Evolutionary conservation across 2,888 invertebrate species (phyloP).

Genomic region (Eudemis profundana): DNA sequence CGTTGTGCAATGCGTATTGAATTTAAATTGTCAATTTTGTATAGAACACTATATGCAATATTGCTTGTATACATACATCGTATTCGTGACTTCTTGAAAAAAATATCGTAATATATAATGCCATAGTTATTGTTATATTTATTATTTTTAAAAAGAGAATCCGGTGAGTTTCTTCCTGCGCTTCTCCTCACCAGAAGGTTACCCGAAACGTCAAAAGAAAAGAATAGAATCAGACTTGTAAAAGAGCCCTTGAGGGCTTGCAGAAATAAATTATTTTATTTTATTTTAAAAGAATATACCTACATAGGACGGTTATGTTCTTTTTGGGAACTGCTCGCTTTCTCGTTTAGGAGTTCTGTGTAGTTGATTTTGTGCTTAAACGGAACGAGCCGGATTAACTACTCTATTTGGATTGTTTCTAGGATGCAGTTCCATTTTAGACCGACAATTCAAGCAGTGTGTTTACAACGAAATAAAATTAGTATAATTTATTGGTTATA

Average conservation of each 20-base stretch:
- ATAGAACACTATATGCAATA: background rate
- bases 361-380: background rate
- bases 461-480: background rate
- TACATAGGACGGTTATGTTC: background rate
- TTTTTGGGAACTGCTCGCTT: background rate
- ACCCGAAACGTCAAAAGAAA: no score
- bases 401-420: background rate
- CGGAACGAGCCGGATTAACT: background rate
- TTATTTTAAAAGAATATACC: background rate
- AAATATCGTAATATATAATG: no score
- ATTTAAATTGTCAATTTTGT: conserved; percentile 29
- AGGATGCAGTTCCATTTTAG: background rate
- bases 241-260: no score
- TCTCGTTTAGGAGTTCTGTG: background rate
- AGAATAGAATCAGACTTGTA: no score
- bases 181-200: no score
- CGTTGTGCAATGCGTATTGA: conserved; percentile 18
- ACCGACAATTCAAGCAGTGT: background rate
- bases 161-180: no score
- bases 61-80: background rate
- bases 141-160: no score
- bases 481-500: background rate
- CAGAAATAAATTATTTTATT: background rate
- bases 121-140: no score
- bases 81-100: no score